phyloP scores from a whole-genome alignment of 2,888 invertebrate species.

The Patella caerulea region DNA sequence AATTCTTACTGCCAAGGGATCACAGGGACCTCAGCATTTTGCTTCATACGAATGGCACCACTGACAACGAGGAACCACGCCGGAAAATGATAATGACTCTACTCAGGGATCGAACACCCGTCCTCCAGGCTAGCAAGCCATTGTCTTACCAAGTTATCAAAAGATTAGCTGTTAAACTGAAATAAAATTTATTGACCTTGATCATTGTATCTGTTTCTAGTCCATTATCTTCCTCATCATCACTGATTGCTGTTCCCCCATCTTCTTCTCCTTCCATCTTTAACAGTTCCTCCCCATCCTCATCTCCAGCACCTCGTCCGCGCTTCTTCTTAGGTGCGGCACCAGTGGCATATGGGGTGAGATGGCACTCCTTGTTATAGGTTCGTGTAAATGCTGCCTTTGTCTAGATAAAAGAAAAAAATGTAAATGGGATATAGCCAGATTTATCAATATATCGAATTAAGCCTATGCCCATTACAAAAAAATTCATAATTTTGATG shows the following conservation, averaged over 20 bases:
- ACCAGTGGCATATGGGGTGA: conserved; percentile 84
- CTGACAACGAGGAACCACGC: too few species aligned
- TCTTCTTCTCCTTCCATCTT: conserved; percentile 47
- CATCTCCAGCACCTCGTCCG: conserved; percentile 70
- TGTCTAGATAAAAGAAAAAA: conserved; percentile 75
- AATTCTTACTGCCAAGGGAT: too few species aligned
- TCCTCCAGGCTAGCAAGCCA: too few species aligned
- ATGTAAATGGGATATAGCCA: not conserved
- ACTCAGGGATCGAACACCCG: too few species aligned
- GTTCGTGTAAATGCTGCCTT: conserved; percentile 94
- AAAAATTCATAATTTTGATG: too few species aligned
- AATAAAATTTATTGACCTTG: conserved; percentile 75
- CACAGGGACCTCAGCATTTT: too few species aligned
- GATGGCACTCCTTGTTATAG: conserved; percentile 87
- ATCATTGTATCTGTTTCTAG: conserved; percentile 84
- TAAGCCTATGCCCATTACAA: too few species aligned
- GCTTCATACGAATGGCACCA: not conserved
- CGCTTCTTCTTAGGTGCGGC: conserved; percentile 76
- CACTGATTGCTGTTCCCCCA: conserved; percentile 34
- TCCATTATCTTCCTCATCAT: conserved; percentile 72
- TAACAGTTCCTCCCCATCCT: conserved; percentile 58
- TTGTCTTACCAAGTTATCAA: too few species aligned
- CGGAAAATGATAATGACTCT: too few species aligned
- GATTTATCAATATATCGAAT: too few species aligned
- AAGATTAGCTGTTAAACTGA: too few species aligned